Conservation (phyloP, 2,113 vertebrate genomes). For the Balaeniceps rex region DNA sequence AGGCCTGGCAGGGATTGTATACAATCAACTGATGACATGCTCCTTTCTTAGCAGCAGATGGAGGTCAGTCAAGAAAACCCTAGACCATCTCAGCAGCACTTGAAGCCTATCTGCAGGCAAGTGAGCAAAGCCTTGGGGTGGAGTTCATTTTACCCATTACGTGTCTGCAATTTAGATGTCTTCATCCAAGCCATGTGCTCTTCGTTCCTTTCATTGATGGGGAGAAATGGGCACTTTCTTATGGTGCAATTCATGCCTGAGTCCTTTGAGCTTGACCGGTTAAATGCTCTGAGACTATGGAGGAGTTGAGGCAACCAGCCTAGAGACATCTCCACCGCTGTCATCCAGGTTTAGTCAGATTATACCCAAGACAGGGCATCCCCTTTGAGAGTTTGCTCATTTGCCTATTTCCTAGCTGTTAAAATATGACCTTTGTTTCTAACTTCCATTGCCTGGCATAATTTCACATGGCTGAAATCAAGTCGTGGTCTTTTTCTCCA, state of each 20-base stretch:
- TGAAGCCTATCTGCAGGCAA: neutral
- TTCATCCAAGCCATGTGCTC: neutral
- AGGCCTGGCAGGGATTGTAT: neutral
- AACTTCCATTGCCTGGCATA: accelerated
- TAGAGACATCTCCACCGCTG: accelerated
- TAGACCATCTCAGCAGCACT: neutral
- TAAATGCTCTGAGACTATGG: neutral
- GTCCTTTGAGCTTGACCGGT: neutral
- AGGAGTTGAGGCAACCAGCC: neutral
- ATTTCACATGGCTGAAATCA: neutral
- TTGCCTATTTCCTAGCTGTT: neutral
- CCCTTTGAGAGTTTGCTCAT: neutral
- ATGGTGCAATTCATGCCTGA: neutral
- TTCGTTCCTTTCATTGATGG: neutral
- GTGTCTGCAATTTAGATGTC: accelerated
- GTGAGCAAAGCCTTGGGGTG: neutral
- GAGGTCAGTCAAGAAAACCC: neutral
- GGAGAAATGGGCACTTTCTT: neutral
- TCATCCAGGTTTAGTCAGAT: neutral
- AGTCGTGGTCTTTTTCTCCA: neutral
- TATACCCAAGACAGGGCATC: neutral
- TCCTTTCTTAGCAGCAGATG: neutral
- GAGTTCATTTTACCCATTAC: neutral
- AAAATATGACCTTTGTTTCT: neutral
- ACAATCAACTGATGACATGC: no score